Evolutionary conservation across 2,113 vertebrate genomes (phyloP).

Genomic region (Echinops telfairi): DNA sequence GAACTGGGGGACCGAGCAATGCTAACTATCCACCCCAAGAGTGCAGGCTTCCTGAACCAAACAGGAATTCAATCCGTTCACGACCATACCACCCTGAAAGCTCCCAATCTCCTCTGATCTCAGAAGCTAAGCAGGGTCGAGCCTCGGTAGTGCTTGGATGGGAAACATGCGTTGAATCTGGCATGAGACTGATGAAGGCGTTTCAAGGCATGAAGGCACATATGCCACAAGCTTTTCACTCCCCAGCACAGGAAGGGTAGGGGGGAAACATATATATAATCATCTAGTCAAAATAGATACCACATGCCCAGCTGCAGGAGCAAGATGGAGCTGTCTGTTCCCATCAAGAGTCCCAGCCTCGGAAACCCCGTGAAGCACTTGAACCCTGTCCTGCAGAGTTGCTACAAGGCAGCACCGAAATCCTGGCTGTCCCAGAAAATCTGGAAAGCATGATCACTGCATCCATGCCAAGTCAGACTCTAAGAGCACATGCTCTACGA

Average conservation of each 20-base stretch:
- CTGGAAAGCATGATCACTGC: too few relatives aligned
- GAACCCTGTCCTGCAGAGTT: too few relatives aligned
- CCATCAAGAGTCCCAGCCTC: too few relatives aligned
- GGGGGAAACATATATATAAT: neutral
- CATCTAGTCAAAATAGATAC: neutral
- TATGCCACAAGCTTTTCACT: conserved; percentile 12
- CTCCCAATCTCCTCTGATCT: too few relatives aligned
- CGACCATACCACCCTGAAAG: too few relatives aligned
- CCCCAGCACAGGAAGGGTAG: conserved; percentile 12
- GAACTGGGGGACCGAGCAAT: neutral
- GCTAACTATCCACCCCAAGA: neutral
- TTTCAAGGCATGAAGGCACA: neutral
- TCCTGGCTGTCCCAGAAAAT: neutral
- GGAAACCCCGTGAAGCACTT: too few relatives aligned
- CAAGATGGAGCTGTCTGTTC: too few relatives aligned
- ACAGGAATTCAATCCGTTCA: neutral
- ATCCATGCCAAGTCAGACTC: neutral
- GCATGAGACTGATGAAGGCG: neutral
- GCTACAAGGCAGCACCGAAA: neutral
- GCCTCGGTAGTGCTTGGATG: too few relatives aligned
- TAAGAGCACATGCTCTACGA: neutral
- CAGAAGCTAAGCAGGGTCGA: too few relatives aligned
- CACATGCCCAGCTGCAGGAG: too few relatives aligned
- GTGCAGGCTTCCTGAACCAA: neutral
- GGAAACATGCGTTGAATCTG: too few relatives aligned